A percentile compares a stretch with the other conserved stretches of the same genome.
These are phyloP conservation scores for Notolepis coatsorum DNA, from an alignment of 2,797 vertebrate genomes.

Conservation along the genomic window DNA sequence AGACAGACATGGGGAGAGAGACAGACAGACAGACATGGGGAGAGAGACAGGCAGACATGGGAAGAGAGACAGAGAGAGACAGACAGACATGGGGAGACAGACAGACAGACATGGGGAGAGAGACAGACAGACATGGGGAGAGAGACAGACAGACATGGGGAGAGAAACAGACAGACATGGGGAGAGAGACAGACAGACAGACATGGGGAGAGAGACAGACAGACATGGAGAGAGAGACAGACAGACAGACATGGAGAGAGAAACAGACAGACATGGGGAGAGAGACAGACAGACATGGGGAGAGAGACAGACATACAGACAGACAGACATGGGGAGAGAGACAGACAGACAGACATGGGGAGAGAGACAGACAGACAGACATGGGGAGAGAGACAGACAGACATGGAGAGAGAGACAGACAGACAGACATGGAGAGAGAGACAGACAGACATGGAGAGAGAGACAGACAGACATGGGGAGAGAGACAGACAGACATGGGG, in stretches of 20 bases:
- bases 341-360: too few species aligned
- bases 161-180: conserved; percentile 30
- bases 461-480: conserved; percentile 11
- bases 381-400: too few species aligned
- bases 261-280: not conserved
- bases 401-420: too few species aligned
- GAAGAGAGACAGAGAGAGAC: too few species aligned
- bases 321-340: not conserved
- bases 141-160: too few species aligned
- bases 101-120: too few species aligned
- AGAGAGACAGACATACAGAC: not conserved
- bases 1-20: not conserved
- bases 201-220: conserved; percentile 16
- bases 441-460: too few species aligned
- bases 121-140: too few species aligned
- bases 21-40: not conserved
- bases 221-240: not conserved
- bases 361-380: too few species aligned
- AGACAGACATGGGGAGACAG: too few species aligned
- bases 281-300: not conserved
- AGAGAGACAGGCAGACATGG: conserved; percentile 30
- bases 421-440: too few species aligned
- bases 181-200: conserved; percentile 2
- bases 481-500: conserved; percentile 10
- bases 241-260: not conserved